phyloP scores from a whole-genome alignment of 2,888 invertebrate species.

The Sericinus montela region DNA sequence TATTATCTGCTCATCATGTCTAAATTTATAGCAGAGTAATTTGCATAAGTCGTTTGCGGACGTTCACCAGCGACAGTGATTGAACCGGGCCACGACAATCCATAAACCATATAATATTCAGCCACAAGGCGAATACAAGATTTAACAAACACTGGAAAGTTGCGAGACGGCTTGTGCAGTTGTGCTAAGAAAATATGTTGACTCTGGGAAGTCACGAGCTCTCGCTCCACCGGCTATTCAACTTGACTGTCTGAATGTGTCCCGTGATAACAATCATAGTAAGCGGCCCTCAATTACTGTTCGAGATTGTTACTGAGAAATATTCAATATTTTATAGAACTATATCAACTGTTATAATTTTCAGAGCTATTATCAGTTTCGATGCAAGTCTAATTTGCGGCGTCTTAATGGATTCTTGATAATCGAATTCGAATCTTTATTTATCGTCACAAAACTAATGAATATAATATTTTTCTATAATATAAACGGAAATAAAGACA shows the following conservation, averaged over 20 bases:
- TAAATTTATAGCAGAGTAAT: not conserved
- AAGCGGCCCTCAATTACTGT: slow-evolving; percentile 3
- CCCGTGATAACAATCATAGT: slow-evolving; percentile 36
- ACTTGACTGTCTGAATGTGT: slow-evolving; percentile 47
- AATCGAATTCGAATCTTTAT: too few species aligned
- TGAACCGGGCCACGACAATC: slow-evolving; percentile 10
- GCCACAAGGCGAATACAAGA: not conserved
- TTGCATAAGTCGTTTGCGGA: not conserved
- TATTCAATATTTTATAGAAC: not conserved
- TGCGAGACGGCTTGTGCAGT: slow-evolving; percentile 48
- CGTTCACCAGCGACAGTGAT: slow-evolving; percentile 8
- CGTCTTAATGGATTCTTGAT: too few species aligned
- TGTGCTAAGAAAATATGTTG: slow-evolving; percentile 53
- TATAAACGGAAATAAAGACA: too few species aligned
- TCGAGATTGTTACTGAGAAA: not conserved
- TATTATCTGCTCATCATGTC: slow-evolving; percentile 5
- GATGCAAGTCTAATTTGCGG: too few species aligned
- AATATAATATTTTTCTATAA: too few species aligned
- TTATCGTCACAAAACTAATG: too few species aligned
- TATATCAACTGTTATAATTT: not conserved
- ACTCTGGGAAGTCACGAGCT: slow-evolving; percentile 65
- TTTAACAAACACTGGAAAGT: slow-evolving; percentile 56
- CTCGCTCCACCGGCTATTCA: slow-evolving; percentile 29
- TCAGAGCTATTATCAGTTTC: too few species aligned
- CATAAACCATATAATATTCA: not conserved